A percentile compares a stretch with the other conserved stretches of the same genome.
phyloP scores from a whole-genome alignment of 64 coral and sea anemone species.

The Cladopsammia gracilis region DNA sequence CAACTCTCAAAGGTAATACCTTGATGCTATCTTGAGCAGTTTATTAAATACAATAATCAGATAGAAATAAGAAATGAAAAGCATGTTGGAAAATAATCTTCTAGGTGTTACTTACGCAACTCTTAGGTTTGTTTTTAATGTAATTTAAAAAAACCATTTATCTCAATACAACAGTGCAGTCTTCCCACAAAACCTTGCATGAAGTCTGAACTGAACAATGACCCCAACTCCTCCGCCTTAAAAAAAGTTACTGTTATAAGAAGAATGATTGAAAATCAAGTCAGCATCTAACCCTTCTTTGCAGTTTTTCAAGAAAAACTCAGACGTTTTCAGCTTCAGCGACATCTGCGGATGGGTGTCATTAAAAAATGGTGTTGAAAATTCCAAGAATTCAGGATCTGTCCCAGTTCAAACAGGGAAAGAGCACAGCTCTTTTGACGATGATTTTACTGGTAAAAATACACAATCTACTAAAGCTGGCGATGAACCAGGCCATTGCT shows the following conservation, averaged over 20 bases:
- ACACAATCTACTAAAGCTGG: not conserved
- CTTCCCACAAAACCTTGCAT: too few species aligned
- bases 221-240: too few species aligned
- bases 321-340: conserved; percentile 69
- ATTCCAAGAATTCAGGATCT: not conserved
- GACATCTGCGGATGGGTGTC: conserved; percentile 54
- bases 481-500: not conserved
- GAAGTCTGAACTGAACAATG: too few species aligned
- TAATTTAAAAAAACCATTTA: too few species aligned
- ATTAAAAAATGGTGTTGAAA: conserved; percentile 7
- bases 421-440: not conserved
- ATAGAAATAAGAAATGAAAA: too few species aligned
- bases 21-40: not conserved
- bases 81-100: too few species aligned
- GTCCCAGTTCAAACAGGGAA: not conserved
- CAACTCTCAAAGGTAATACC: conserved; percentile 76
- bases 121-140: too few species aligned
- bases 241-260: too few species aligned
- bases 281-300: not conserved
- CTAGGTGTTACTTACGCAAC: too few species aligned
- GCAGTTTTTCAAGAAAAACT: conserved; percentile 84
- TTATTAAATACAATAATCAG: too few species aligned
- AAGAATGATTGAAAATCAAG: not conserved
- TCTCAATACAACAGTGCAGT: too few species aligned
- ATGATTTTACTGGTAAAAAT: not conserved